These are phyloP conservation scores for Matsumurasca onukii DNA, from an alignment of 1,140 invertebrate species.

Conservation along the genomic window DNA sequence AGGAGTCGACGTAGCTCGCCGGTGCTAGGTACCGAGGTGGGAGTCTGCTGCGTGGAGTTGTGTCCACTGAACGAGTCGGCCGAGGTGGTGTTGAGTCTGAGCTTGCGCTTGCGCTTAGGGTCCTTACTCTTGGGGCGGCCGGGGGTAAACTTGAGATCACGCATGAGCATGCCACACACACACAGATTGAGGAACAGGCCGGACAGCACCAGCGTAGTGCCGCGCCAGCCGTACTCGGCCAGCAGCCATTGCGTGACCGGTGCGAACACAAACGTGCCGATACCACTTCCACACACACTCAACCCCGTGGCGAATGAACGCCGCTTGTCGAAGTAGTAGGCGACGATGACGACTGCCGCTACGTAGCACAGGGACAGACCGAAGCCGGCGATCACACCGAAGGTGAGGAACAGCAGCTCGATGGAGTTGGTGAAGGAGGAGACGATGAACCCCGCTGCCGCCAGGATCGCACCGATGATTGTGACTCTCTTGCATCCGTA, in stretches of 20 bases:
- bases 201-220: constrained; percentile 76
- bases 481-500: constrained; percentile 50
- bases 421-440: constrained; percentile 76
- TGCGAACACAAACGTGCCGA: constrained; percentile 84
- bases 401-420: constrained; percentile 78
- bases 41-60: constrained; percentile 51
- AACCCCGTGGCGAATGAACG: constrained; percentile 91
- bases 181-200: constrained; percentile 85
- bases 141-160: constrained; percentile 77
- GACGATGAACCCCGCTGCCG: constrained; percentile 77
- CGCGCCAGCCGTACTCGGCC: constrained; percentile 81
- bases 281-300: constrained; percentile 86
- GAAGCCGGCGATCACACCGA: constrained; percentile 82
- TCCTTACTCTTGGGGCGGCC: constrained; percentile 59
- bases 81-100: constrained; percentile 47
- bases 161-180: constrained; percentile 83
- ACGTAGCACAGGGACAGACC: constrained; percentile 87
- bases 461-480: constrained; percentile 67
- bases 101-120: constrained; percentile 52
- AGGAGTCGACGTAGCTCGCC: constrained; percentile 67
- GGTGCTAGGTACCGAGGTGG: constrained; percentile 56
- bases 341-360: constrained; percentile 89
- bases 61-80: constrained; percentile 44
- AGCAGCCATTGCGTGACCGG: constrained; percentile 78
- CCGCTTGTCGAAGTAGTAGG: constrained; percentile 93